Evolutionary conservation across 2,888 invertebrate species (phyloP), one percentile per base, ranked within the genome.

Genomic region (Parapristionchus giblindavisi): DNA sequence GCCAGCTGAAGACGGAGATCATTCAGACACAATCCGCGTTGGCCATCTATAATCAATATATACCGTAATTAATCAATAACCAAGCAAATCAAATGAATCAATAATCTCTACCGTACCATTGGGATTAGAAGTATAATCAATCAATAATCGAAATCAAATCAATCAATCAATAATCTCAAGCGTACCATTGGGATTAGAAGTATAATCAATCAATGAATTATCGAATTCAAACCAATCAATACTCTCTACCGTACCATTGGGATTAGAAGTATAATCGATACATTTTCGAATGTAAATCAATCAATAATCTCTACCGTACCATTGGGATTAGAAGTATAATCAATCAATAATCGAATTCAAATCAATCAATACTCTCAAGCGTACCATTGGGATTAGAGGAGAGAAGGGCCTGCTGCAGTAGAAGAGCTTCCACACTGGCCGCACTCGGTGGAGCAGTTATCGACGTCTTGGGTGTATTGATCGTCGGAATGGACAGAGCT

Each of bases 401-500:
- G 54, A 71, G 56, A 5, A 82, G 80, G 2, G 80, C 82, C 34
- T 81, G 80, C 52, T 82, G 82, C 8, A 82, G 77, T 52, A 81
- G 48, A 21, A 81, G 40, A 1, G 79, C 76, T 52, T 80, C 79
- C 6, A 56, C 72, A 38, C 11, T 61, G 36, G 60, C 24, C 21
- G 36, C 43, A 24, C n/a, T n/a, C 14, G n/a, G 68, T 21, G 68
- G 32, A 27, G 48, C 32, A 14, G 48, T 48, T 48, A 21, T 48
- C 21, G n/a, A n/a, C 17, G 14, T 24, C 21, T 56, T 56, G 56
- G 21, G 11, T 8, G 24, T 17, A 8, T 56, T 56, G 56, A 27
- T 17, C 8, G 17, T 56, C 52, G 70, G 36, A n/a, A 27, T 14
- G 34, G 70, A 4, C 11, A 40, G 36, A 21, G 54, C 52, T 34